Evolutionary conservation across 1,140 invertebrate genomes (phyloP).

Genomic region (Conus ventricosus): DNA sequence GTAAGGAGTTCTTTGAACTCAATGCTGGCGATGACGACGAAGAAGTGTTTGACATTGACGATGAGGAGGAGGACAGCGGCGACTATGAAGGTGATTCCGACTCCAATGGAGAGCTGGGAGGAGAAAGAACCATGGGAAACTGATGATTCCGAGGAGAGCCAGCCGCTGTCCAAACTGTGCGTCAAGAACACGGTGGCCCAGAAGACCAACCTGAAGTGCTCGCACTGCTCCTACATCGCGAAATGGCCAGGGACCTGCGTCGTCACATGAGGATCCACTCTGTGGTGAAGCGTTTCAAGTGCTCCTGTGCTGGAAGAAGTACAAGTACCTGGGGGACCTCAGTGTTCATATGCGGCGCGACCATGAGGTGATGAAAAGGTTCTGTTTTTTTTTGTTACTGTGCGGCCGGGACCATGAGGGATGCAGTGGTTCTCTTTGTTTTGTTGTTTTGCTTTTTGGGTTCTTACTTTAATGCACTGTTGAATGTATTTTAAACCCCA

Average conservation of each 20-base stretch:
- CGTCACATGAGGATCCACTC: conserved; percentile 82
- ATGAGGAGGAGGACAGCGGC: conserved; percentile 27
- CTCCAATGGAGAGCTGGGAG: not conserved
- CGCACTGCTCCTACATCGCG: conserved; percentile 85
- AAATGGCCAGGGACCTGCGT: conserved; percentile 88
- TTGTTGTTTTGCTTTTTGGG: no score
- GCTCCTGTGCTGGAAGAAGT: conserved; percentile 74
- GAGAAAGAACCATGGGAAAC: not conserved
- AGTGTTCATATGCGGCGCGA: conserved; percentile 70
- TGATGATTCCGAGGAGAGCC: conserved; percentile 19
- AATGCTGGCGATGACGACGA: conserved; percentile 60
- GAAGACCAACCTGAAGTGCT: conserved; percentile 75
- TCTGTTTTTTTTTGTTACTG: not conserved
- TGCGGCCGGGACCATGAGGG: conserved; percentile 59
- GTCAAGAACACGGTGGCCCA: not conserved
- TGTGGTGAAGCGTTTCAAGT: conserved; percentile 73
- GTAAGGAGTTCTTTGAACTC: conserved; percentile 48
- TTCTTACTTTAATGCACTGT: no score
- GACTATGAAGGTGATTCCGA: not conserved
- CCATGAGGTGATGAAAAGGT: conserved; percentile 52
- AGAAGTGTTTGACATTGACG: conserved; percentile 41
- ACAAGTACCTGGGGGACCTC: conserved; percentile 73
- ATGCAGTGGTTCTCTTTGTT: not conserved
- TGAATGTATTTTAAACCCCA: no score
- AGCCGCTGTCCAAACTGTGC: conserved; percentile 6